Percentiles rank a stretch among this genome's conserved stretches.
Evolutionary conservation across 1,140 invertebrate species (phyloP).

Genomic region (Myzus persicae): DNA sequence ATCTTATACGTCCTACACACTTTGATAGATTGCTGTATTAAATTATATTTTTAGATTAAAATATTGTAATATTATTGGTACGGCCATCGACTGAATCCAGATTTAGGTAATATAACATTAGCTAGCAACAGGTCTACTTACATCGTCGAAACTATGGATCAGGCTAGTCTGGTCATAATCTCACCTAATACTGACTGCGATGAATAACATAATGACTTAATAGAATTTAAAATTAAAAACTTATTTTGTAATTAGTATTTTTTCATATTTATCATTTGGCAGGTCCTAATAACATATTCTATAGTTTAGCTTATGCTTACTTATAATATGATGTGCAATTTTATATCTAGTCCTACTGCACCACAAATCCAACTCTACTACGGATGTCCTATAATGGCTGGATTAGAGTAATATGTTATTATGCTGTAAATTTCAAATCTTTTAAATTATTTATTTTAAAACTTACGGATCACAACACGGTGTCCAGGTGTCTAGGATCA

Average conservation of each 20-base stretch:
- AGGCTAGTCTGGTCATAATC: no score
- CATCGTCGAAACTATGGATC: no score
- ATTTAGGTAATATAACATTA: not conserved
- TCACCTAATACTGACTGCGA: no score
- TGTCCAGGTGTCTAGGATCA: not conserved
- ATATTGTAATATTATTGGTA: not conserved
- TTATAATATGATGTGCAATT: not conserved
- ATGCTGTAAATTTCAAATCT: not conserved
- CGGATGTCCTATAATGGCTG: not conserved
- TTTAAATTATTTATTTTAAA: not conserved
- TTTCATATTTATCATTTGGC: no score
- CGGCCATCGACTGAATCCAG: not conserved
- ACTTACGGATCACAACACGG: not conserved
- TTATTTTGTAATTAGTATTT: no score
- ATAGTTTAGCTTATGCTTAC: no score
- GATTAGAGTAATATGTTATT: not conserved
- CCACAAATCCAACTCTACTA: not conserved
- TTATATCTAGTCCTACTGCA: not conserved
- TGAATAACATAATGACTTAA: no score
- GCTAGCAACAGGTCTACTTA: no score
- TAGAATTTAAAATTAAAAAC: no score
- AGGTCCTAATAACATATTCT: no score
- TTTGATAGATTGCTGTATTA: not conserved
- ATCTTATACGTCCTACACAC: not conserved
- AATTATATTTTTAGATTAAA: not conserved